Percentiles rank a stretch among this genome's conserved stretches.
Evolutionary conservation across 2,888 invertebrate genomes (phyloP).

Genomic region (Geophilus truncorum): DNA sequence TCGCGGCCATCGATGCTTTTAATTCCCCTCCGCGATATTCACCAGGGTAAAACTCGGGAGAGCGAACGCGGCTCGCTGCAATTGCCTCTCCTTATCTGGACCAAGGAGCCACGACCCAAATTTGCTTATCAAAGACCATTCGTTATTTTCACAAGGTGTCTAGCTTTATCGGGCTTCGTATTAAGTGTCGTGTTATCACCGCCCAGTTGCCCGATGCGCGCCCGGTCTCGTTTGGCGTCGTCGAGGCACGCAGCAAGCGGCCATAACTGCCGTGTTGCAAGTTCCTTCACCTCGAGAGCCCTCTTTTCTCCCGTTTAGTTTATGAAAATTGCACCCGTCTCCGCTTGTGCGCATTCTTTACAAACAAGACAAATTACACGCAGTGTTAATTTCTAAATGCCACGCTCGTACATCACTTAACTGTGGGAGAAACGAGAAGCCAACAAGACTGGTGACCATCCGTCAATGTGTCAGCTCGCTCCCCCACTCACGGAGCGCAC

Average conservation of each 20-base stretch:
- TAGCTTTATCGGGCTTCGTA: conserved; percentile 6
- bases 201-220: not conserved
- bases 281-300: conserved; percentile 10
- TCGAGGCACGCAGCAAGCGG: not conserved
- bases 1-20: conserved; percentile 2
- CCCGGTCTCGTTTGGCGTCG: not conserved
- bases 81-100: conserved; percentile 32
- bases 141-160: conserved; percentile 29
- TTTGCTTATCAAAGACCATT: conserved; percentile 33
- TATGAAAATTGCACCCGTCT: not conserved
- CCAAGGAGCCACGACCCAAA: conserved; percentile 32
- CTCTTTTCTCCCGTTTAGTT: not conserved
- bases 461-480: not conserved
- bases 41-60: not conserved
- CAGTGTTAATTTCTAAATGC: conserved; percentile 7
- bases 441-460: not conserved
- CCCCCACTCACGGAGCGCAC: not conserved
- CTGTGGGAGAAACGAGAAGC: not conserved
- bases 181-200: conserved; percentile 34
- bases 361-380: conserved; percentile 15
- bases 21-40: not conserved
- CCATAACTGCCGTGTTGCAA: not conserved
- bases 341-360: not conserved
- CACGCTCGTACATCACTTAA: conserved; percentile 4
- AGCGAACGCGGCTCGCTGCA: not conserved